Conservation (phyloP, 2,797 vertebrate genomes). For the Etheostoma perlongum region DNA sequence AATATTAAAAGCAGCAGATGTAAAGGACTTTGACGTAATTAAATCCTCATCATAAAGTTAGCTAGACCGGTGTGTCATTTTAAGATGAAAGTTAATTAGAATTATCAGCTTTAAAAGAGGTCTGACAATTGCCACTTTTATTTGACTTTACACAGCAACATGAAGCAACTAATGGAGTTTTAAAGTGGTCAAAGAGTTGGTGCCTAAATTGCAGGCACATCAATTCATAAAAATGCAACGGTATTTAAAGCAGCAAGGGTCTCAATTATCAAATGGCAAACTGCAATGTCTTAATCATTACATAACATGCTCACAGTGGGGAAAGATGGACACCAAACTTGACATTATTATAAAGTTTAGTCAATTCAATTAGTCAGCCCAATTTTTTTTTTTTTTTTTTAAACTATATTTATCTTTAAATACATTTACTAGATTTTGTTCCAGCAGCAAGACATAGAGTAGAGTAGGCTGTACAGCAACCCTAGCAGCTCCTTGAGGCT, state of each 20-base stretch:
- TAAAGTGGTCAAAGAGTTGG: constrained; percentile 41
- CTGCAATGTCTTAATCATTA: neutral
- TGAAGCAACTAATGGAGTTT: constrained; percentile 38
- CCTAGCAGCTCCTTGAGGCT: neutral
- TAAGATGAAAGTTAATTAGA: constrained; percentile 39
- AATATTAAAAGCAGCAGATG: constrained; percentile 33
- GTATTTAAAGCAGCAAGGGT: constrained; percentile 43
- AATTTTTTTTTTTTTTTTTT: neutral
- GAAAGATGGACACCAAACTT: neutral
- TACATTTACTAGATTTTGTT: neutral
- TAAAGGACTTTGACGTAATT: constrained; percentile 18
- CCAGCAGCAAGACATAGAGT: too few relatives aligned
- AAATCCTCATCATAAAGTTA: constrained; percentile 21
- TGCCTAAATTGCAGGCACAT: constrained; percentile 31
- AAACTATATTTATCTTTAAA: neutral
- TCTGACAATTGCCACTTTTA: constrained; percentile 37
- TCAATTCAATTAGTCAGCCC: neutral
- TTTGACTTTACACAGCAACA: constrained; percentile 46
- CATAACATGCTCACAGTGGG: neutral
- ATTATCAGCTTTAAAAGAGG: constrained; percentile 42
- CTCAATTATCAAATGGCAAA: constrained; percentile 45
- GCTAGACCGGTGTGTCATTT: constrained; percentile 8
- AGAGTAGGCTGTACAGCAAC: neutral
- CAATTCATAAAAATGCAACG: constrained; percentile 24
- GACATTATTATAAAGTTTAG: neutral